phyloP scores from a whole-genome alignment of 2,888 invertebrate genomes.

The Petrolisthes manimaculis region DNA sequence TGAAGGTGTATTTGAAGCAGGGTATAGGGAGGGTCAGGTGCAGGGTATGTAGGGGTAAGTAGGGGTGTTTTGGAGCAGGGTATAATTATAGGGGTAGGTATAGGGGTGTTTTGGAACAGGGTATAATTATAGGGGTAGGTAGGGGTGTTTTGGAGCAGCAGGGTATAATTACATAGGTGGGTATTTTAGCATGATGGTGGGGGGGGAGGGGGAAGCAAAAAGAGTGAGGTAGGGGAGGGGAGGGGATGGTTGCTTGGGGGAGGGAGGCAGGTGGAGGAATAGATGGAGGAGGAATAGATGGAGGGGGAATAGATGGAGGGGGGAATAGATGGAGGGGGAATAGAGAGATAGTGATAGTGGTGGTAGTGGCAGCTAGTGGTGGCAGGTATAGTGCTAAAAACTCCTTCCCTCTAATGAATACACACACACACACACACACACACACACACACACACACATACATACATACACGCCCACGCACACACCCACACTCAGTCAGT shows the following conservation, averaged over 20 bases:
- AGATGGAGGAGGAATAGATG: background rate
- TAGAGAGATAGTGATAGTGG: too few relatives aligned
- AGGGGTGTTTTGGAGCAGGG: background rate
- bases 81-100: background rate
- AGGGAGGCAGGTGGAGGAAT: background rate
- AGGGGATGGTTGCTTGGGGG: background rate
- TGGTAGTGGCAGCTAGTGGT: too few relatives aligned
- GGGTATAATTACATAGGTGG: too few relatives aligned
- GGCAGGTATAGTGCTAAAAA: too few relatives aligned
- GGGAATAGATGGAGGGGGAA: background rate
- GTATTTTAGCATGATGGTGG: background rate
- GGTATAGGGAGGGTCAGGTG: background rate
- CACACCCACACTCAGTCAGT: too few relatives aligned
- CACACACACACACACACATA: background rate
- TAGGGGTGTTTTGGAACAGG: background rate
- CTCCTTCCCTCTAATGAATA: background rate
- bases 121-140: background rate
- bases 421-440: constrained; percentile 32
- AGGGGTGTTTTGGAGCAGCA: background rate
- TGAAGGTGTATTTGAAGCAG: background rate
- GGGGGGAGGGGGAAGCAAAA: background rate
- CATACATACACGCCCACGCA: constrained; percentile 10
- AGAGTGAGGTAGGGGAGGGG: background rate
- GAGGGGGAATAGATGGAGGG: background rate
- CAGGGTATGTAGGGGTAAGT: background rate